These are phyloP conservation scores for Melanotaenia duboulayi DNA, from an alignment of 2,113 vertebrate species.

Conservation along the genomic window DNA sequence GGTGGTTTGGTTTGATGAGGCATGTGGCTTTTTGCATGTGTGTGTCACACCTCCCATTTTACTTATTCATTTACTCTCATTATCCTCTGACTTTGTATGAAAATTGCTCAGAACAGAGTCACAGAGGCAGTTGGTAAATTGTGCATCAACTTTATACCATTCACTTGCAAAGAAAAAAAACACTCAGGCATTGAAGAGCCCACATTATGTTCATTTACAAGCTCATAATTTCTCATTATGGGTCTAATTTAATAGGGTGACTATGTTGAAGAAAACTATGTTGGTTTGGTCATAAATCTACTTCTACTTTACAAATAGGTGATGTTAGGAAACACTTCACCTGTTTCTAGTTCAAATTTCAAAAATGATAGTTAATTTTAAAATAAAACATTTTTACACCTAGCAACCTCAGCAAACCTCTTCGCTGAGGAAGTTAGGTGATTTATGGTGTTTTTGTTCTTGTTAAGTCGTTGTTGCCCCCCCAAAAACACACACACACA, in stretches of 20 bases:
- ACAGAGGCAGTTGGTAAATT: neutral
- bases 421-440: no score
- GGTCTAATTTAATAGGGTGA: neutral
- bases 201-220: neutral
- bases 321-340: no score
- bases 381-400: no score
- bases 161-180: neutral
- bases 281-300: no score
- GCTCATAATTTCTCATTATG: neutral
- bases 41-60: constrained; percentile 58
- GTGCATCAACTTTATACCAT: constrained; percentile 10
- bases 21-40: constrained; percentile 50
- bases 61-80: constrained; percentile 40
- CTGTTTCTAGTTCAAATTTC: no score
- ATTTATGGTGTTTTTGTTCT: no score
- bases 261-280: neutral
- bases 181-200: neutral
- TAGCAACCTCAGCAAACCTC: no score
- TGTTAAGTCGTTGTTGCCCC: no score
- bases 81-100: constrained; percentile 1
- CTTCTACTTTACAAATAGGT: no score
- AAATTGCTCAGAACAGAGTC: constrained; percentile 15
- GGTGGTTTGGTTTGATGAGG: constrained; percentile 65
- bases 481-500: no score
- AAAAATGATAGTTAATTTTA: no score